Evolutionary conservation across 53 echinoderm and acorn worm species (phyloP).

Genomic region (Echinometra lucunter): DNA sequence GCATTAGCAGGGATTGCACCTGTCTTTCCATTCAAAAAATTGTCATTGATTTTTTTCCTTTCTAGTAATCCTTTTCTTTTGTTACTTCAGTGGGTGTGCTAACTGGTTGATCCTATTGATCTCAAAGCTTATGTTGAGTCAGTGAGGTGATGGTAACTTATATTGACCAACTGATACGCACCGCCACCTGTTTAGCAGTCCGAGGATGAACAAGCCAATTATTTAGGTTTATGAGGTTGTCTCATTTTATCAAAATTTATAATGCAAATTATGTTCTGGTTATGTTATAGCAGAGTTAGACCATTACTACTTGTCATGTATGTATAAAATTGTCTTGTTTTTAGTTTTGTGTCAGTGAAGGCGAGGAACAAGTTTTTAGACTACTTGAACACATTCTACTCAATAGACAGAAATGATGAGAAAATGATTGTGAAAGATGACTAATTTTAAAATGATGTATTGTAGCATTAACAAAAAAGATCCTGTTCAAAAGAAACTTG

Average conservation of each 20-base stretch:
- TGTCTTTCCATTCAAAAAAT: not conserved
- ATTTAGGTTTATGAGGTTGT: not conserved
- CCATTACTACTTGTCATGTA: too few relatives aligned
- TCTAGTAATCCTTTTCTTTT: not conserved
- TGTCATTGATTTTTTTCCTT: slow-evolving; percentile 22
- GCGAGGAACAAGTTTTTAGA: too few relatives aligned
- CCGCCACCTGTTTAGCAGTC: not conserved
- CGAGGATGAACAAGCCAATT: not conserved
- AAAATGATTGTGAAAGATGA: too few relatives aligned
- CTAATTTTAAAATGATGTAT: too few relatives aligned
- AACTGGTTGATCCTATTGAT: slow-evolving; percentile 3
- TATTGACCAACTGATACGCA: slow-evolving; percentile 33
- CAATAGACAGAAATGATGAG: too few relatives aligned
- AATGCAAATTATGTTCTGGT: too few relatives aligned
- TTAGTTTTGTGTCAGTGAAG: too few relatives aligned
- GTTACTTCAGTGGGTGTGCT: not conserved
- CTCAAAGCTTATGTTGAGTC: not conserved
- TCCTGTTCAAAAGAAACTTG: too few relatives aligned
- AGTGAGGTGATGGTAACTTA: not conserved
- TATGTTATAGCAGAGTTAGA: too few relatives aligned
- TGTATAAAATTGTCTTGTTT: too few relatives aligned
- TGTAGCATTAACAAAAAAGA: too few relatives aligned
- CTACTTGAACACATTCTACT: too few relatives aligned
- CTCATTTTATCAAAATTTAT: not conserved
- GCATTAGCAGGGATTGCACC: slow-evolving; percentile 9